Evolutionary conservation across 2,888 invertebrate genomes (phyloP), one percentile per base, ranked within the genome.

Genomic region (Phyto melanocephala): DNA sequence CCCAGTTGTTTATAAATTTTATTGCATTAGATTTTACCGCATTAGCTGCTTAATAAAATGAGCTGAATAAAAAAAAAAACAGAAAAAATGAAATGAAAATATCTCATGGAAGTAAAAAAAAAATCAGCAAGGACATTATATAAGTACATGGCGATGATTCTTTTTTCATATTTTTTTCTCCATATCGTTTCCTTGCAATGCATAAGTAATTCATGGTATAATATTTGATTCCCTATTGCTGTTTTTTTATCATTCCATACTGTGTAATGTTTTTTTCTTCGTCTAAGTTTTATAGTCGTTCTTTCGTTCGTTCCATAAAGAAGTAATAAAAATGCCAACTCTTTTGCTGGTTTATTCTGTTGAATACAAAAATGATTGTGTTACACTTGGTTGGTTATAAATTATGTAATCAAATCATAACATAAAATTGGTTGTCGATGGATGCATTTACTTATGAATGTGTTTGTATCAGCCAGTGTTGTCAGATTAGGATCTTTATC

Each of bases 391-490:
- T 60, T 75, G 79, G 67, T 70, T 79, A 67, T 79, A 82, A 82
- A 79, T 82, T 79, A 72, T 82, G 75, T 71, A 82, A 82, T 82
- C 79, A 82, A 79, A 82, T 75, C 75, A 82, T 75, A 82, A 76
- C 79, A 76, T 62, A 67, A 70, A 79, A 82, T 75, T 80, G 67
- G 45, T 67, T 67, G 71, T 71, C 60, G 71, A 79, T 75, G 45
- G 45, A 74, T 50, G 65, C 52, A 45, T 62, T 62, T 62, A 54
- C 35, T 62, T 52, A 33, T 22, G 42, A 70, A 77, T 8, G 22
- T n/a, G 4, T 20, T 54, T n/a, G 17, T 37, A 37, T 3, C 28
- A 28, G 28, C 6, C 3, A 28, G 28, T n/a, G n/a, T 28, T 28
- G 28, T 28, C 28, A n/a, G n/a, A n/a, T n/a, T n/a, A n/a, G n/a